Evolutionary conservation across 2,797 vertebrate species (phyloP).

Genomic region (Pangasius krempfi): DNA sequence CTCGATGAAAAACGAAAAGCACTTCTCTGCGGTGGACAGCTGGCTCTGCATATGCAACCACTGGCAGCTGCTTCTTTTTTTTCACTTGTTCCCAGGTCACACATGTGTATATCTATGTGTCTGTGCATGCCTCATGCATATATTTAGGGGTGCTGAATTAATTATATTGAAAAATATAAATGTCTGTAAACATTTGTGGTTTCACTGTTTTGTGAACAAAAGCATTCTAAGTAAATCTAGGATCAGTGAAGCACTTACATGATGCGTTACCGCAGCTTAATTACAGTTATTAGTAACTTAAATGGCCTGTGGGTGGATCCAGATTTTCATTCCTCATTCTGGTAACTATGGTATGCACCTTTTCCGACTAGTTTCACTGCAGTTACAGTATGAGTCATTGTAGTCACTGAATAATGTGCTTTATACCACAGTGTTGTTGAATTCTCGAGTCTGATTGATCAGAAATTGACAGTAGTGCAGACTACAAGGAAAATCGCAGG

Average conservation of each 20-base stretch:
- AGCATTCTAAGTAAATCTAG: background rate
- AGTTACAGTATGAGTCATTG: background rate
- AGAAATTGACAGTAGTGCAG: too few species aligned
- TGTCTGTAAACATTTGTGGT: constrained; percentile 4
- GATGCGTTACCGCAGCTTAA: background rate
- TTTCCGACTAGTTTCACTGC: background rate
- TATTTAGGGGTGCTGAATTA: background rate
- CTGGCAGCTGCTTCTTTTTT: constrained; percentile 52
- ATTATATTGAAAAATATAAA: constrained; percentile 3
- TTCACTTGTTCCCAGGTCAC: constrained; percentile 33
- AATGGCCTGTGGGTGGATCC: background rate
- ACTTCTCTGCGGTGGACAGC: constrained; percentile 43
- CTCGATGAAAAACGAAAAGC: constrained; percentile 4
- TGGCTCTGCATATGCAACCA: constrained; percentile 55
- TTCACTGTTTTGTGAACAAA: constrained; percentile 1
- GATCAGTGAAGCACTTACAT: background rate
- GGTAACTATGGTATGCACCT: background rate
- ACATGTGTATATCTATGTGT: constrained; percentile 10
- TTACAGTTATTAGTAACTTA: constrained; percentile 12
- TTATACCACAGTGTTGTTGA: background rate
- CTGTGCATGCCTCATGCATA: constrained; percentile 23
- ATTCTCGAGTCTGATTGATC: background rate
- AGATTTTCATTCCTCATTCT: background rate
- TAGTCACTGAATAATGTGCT: background rate
- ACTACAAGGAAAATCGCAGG: background rate